Conservation (phyloP, 2,113 vertebrate species). For the Corythoichthys intestinalis region DNA sequence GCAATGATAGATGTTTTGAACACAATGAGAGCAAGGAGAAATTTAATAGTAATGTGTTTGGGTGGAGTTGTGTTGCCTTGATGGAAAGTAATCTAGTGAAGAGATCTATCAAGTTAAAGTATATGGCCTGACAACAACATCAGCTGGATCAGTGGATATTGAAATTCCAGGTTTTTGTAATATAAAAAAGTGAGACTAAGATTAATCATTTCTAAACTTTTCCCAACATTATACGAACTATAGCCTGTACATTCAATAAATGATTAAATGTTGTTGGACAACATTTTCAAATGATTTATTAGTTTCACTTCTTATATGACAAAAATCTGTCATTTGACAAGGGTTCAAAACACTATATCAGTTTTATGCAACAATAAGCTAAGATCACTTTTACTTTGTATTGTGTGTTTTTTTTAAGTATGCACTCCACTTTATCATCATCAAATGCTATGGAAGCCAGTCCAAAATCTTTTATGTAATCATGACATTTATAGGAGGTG, state of each 20-base stretch:
- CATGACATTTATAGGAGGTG: no score
- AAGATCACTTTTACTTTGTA: no score
- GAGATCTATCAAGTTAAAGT: not conserved
- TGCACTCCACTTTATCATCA: no score
- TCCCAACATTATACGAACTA: not conserved
- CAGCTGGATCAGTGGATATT: not conserved
- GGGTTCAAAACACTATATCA: no score
- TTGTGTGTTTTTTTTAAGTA: no score
- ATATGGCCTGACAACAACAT: not conserved
- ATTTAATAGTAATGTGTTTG: not conserved
- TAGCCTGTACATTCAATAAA: not conserved
- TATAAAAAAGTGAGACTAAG: not conserved
- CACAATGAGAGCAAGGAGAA: constrained; percentile 22
- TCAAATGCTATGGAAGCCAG: no score
- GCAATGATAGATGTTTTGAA: constrained; percentile 40
- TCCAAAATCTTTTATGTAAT: no score
- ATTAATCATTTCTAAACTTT: not conserved
- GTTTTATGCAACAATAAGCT: no score
- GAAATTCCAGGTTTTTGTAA: not conserved
- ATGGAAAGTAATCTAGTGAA: not conserved
- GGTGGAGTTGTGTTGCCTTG: not conserved
- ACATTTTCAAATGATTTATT: not conserved
- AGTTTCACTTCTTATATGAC: no score
- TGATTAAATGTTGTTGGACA: not conserved
- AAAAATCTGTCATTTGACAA: no score